Base-by-base conservation (phyloP, 2,113 vertebrate genomes). In the Amphiprion ocellaris region DNA sequence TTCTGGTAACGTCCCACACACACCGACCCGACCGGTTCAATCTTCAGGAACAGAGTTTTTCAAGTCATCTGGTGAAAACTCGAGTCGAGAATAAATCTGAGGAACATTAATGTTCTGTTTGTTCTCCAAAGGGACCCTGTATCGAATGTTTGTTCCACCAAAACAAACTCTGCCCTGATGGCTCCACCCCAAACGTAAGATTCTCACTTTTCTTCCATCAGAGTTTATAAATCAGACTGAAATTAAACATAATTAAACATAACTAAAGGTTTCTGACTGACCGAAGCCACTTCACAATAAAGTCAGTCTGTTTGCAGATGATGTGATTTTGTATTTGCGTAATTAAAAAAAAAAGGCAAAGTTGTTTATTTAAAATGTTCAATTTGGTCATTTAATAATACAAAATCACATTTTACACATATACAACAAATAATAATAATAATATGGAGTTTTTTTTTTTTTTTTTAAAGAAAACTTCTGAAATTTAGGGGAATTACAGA, bases 131-230 rank as follows among this genome's bases (percentile, higher is more conserved):
- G 94, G 93, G 90, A 33, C 4, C 0, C 0, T 95, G 94, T 60
- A 66, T 87, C 33, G 83, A 91, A 65, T 95, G 94, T 65, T 70
- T 93, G 16, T 55, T 58, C 26, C 82, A 85, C 10, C 2, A 46
- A 11, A 21, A 41, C 4, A 62, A 65, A 15, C 17, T 78, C 28
- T 99, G 98, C 80, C 96, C 96, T 0, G 44, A 77, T 7, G 90
- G 95, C 91, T 93, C 92, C 1, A 79, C 78, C 53, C 84, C 81
- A 11, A 59, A 93, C 4, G 93, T 93, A 80, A 76, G 86, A 16
- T 52, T 21, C 49, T 52, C 8, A 10, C 49, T 10, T n/a, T 52
- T 7, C 26, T 19, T n/a, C 1, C 16, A n/a, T 10, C 49, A 37
- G 33, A 37, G 8, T 37, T 52, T 10, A 52, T 17, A 52, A 16